Base-by-base conservation (phyloP, 2,797 vertebrate species). In the Sebastes cheni region DNA sequence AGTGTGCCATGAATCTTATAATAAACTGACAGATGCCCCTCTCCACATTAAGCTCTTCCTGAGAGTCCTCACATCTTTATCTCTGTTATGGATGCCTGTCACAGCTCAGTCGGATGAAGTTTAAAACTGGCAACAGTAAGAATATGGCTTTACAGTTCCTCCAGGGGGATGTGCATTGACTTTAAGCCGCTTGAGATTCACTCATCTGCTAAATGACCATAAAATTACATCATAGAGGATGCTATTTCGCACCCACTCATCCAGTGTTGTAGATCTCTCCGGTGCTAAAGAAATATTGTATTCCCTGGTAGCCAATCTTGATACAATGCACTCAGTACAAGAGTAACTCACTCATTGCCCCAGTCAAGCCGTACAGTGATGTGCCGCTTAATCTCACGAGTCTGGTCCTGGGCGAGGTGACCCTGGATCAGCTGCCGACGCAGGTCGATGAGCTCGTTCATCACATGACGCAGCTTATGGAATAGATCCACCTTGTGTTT, bases 401-500 rank as follows among this genome's bases (percentile, higher is more conserved):
- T 96, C 95, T 99, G 99, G 90, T 99, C 99, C 95, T 99, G 98
- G 8, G 98, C 98, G 88, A 99, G 96, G 93, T 99, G 99, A 85
- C 98, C 98, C 81, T 98, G 98, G 65, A 99, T 97, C 90, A 99
- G 97, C 95, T 99, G 99, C 90, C 98, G 96, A 58, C 99, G 97
- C 60, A 99, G 96, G 95, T 99, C 99, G 89, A 99, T 97, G 90
- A 99, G 96, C 92, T 99, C 99, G 32, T 98, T 99, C 99, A 99
- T 99, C 94, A 99, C 99, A 85, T 99, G 99, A 16, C 99, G 98
- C 55, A 99, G 96, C 75, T 99, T 99, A 94, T 99, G 99, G 95
- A 99, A 99, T 73, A 99, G 97, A 94, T 99, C 99, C 86, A 99
- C 97, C 92, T 99, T 99, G 93, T 99, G 98, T 93, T 99, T 99